Evolutionary conservation across 2,113 vertebrate species (phyloP).

Genomic region (Patagioenas fasciata): DNA sequence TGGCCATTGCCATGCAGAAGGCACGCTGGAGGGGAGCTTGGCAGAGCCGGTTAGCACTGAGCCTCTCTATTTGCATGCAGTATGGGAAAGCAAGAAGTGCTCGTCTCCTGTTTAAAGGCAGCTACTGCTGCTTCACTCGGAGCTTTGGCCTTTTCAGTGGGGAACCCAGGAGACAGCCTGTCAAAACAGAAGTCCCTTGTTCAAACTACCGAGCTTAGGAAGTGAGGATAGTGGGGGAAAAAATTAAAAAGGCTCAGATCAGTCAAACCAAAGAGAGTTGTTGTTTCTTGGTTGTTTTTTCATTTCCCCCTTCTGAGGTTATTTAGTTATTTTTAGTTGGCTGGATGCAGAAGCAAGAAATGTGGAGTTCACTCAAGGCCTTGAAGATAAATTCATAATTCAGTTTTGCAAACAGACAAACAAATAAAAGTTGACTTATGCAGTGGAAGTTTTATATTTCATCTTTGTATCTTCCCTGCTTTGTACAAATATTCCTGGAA

Average conservation of each 20-base stretch:
- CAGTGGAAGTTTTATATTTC: conserved; percentile 31
- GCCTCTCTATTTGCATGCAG: conserved; percentile 69
- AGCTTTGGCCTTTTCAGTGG: conserved; percentile 76
- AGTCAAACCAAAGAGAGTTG: background rate
- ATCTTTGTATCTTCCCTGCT: background rate
- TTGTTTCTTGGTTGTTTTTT: background rate
- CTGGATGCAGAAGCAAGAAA: background rate
- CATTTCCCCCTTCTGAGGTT: background rate
- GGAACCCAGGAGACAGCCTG: conserved; percentile 72
- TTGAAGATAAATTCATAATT: conserved; percentile 69
- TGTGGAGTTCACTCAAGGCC: conserved; percentile 21
- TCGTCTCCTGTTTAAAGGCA: conserved; percentile 62
- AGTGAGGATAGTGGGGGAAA: background rate
- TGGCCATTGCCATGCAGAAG: background rate
- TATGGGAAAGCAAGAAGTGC: conserved; percentile 35
- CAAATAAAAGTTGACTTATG: conserved; percentile 57
- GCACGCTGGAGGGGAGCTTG: background rate
- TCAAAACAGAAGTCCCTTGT: conserved; percentile 73
- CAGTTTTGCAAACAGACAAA: conserved; percentile 61
- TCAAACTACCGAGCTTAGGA: conserved; percentile 45
- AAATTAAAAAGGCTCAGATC: background rate
- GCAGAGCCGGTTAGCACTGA: background rate
- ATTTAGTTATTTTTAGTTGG: conserved; percentile 49
- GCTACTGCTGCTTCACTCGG: conserved; percentile 68
- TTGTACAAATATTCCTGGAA: conserved; percentile 45